Conservation (phyloP, 2,797 vertebrate species). For the Myripristis jacobus region DNA sequence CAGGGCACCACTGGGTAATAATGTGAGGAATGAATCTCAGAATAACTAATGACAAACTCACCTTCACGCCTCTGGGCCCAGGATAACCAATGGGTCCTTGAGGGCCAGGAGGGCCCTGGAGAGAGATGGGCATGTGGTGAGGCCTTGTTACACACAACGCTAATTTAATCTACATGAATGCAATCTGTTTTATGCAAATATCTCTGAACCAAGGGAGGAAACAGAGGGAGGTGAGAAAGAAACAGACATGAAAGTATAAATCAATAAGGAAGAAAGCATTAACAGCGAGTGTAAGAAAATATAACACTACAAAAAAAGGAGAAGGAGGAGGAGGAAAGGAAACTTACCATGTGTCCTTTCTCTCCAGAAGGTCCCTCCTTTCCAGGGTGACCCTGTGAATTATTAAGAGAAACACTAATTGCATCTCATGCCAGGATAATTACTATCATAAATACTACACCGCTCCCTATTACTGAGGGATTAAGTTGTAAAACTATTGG, state of each 20-base stretch:
- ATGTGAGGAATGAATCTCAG: background rate
- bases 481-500: slow-evolving; percentile 59
- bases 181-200: slow-evolving; percentile 56
- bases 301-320: background rate
- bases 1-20: background rate
- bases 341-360: slow-evolving; percentile 92
- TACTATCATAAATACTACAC: slow-evolving; percentile 69
- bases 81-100: slow-evolving; percentile 98
- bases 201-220: slow-evolving; percentile 22
- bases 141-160: slow-evolving; percentile 27
- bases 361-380: slow-evolving; percentile 97
- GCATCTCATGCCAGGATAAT: slow-evolving; percentile 65
- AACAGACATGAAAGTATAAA: slow-evolving; percentile 2
- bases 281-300: background rate
- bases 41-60: slow-evolving; percentile 72
- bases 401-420: slow-evolving; percentile 70
- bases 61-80: slow-evolving; percentile 96
- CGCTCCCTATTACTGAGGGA: slow-evolving; percentile 43
- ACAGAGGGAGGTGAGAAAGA: slow-evolving; percentile 1
- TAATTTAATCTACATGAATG: slow-evolving; percentile 36
- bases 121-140: slow-evolving; percentile 46
- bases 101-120: slow-evolving; percentile 93
- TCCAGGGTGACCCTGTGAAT: slow-evolving; percentile 94
- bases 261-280: background rate
- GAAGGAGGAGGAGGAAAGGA: background rate